Evolutionary conservation across 2,113 vertebrate species (phyloP), one percentile per base, ranked within the genome.

Genomic region (Ceyx margarethae): DNA sequence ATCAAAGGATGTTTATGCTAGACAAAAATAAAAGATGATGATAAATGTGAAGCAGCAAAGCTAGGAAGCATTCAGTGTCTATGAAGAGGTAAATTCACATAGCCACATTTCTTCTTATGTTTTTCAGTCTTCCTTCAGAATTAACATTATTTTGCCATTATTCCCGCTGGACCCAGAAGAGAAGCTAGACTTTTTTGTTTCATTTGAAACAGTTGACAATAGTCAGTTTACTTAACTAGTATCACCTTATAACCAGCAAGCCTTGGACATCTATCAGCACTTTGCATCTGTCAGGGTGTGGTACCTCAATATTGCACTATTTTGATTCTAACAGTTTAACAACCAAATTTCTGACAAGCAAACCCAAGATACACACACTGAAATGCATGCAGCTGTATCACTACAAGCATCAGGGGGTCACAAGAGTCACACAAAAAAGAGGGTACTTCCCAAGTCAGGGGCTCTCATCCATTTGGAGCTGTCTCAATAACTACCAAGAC

Each of bases 341-440:
- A 42, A 77, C 16, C 77, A 66, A 58, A 54, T 57, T 94, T 90
- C 77, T 84, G 26, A 37, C 0, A n/a, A 78, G 42, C 62, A 75
- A 79, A 50, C 17, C 45, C 40, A 75, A 46, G 50, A 69, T 69
- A 46, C 1, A 7, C 35, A 73, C 0, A 3, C 71, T 58, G 65
- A 74, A 80, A 58, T 43, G 56, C 42, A 22, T 23, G 33, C 9
- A 60, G 6, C 18, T 45, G 21, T 40, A 75, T 43, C 40, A 25
- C 29, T 7, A 42, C 48, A 31, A 0, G 6, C 13, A 13, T 14
- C 50, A 68, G 21, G 21, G 51, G 51, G 18, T 72, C 53, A 40
- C 33, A 77, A 65, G 46, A 83, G 33, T 61, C 83, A 68, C 17
- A 78, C 40, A 85, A 86, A 89, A 15, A 62, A 87, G 78, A 82